Conservation (phyloP, 2,797 vertebrate species). For the Orestias chungarensis region DNA sequence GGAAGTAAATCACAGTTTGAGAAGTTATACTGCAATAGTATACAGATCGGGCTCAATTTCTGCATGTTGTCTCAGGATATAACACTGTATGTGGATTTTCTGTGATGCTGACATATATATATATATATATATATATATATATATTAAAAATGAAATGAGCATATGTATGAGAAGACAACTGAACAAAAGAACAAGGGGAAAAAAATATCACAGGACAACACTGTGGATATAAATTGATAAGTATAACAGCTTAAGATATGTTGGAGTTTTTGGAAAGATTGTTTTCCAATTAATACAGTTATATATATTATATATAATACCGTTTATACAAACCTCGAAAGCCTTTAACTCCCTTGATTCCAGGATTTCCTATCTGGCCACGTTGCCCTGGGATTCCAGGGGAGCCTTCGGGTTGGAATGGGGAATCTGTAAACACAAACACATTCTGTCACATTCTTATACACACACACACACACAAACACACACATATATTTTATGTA, state of each 20-base stretch:
- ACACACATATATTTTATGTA: too few relatives aligned
- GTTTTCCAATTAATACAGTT: not conserved
- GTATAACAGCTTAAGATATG: not conserved
- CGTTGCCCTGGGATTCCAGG: slow-evolving; percentile 55
- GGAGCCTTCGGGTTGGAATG: fast-evolving
- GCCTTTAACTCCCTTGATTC: slow-evolving; percentile 63
- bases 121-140: too few relatives aligned
- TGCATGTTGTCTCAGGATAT: not conserved
- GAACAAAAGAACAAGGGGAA: not conserved
- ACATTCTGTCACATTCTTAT: not conserved
- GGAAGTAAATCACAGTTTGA: not conserved
- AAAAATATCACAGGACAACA: not conserved
- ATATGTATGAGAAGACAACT: too few relatives aligned
- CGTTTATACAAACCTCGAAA: slow-evolving; percentile 60
- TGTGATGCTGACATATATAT: not conserved
- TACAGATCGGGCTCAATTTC: not conserved
- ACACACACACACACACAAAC: not conserved
- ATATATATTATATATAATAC: too few relatives aligned
- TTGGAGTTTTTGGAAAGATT: not conserved
- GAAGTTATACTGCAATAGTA: not conserved
- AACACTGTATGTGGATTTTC: not conserved
- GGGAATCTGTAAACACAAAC: slow-evolving; percentile 31
- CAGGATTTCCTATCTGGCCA: slow-evolving; percentile 62
- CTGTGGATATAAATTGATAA: not conserved
- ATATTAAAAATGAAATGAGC: too few relatives aligned